phyloP scores from a whole-genome alignment of 1,140 invertebrate genomes.

The Drosophila sp. region DNA sequence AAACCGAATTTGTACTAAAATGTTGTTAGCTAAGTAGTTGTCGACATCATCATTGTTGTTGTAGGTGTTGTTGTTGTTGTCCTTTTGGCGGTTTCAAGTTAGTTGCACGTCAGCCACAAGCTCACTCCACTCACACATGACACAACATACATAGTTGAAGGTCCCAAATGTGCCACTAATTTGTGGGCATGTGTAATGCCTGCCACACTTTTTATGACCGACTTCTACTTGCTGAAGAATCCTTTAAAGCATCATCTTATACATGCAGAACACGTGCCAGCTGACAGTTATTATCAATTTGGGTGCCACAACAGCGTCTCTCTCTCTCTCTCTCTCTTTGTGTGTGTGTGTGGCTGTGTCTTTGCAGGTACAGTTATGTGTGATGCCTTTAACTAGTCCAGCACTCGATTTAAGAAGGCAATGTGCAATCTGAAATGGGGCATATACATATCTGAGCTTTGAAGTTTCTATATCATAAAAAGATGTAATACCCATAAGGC shows the following conservation, averaged over 20 bases:
- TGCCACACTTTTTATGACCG: slow-evolving; percentile 50
- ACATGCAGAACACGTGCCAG: slow-evolving; percentile 51
- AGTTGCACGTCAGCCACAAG: slow-evolving; percentile 47
- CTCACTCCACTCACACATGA: slow-evolving; percentile 23
- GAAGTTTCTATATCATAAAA: not conserved
- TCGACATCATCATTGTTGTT: slow-evolving; percentile 26
- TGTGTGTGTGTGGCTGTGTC: slow-evolving; percentile 19
- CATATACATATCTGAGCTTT: not conserved
- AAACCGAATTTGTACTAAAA: slow-evolving; percentile 44
- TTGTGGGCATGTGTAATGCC: slow-evolving; percentile 68
- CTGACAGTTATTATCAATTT: slow-evolving; percentile 61
- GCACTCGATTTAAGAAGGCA: no score
- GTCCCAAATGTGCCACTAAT: slow-evolving; percentile 73
- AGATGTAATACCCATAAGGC: no score
- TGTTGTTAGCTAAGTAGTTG: slow-evolving; percentile 62
- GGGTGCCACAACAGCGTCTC: slow-evolving; percentile 11
- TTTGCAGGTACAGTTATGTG: slow-evolving; percentile 13
- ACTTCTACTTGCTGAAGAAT: slow-evolving; percentile 20
- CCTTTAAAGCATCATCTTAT: slow-evolving; percentile 30
- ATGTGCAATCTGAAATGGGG: not conserved
- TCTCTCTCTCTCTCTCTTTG: no score
- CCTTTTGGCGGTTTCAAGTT: slow-evolving; percentile 52
- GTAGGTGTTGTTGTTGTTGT: slow-evolving; percentile 49
- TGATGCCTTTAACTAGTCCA: not conserved
- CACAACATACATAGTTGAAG: slow-evolving; percentile 28